Percentiles rank a stretch among this genome's conserved stretches.
phyloP scores from a whole-genome alignment of 2,888 invertebrate genomes.

The Perithous albicinctus region DNA sequence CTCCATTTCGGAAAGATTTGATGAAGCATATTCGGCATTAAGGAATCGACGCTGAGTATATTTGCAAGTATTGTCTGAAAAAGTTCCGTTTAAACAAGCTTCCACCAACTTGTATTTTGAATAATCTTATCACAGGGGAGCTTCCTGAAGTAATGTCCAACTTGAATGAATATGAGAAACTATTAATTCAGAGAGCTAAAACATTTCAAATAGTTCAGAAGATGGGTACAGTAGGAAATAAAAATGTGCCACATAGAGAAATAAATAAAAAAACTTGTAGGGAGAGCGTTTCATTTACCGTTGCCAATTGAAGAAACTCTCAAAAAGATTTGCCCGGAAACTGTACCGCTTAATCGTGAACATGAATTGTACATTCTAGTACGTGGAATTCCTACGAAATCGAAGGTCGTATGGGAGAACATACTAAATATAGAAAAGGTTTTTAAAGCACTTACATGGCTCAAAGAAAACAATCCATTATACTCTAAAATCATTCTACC shows the following conservation, averaged over 20 bases:
- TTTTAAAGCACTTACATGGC: slow-evolving; percentile 71
- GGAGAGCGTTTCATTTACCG: too few species aligned
- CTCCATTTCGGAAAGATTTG: slow-evolving; percentile 56
- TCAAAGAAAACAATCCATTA: slow-evolving; percentile 73
- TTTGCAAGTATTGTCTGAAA: slow-evolving; percentile 64
- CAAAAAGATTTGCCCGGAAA: slow-evolving; percentile 73
- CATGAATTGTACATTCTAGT: slow-evolving; percentile 77
- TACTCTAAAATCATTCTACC: slow-evolving; percentile 74
- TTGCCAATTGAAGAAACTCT: slow-evolving; percentile 75
- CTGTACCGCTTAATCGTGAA: slow-evolving; percentile 75
- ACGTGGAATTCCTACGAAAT: slow-evolving; percentile 75
- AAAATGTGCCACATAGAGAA: slow-evolving; percentile 71
- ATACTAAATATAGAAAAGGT: slow-evolving; percentile 75
- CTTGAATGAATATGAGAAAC: slow-evolving; percentile 75
- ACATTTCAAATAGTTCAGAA: slow-evolving; percentile 72
- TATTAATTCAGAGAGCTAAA: too few species aligned
- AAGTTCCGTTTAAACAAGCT: slow-evolving; percentile 69
- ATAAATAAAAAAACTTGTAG: slow-evolving; percentile 32
- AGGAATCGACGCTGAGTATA: slow-evolving; percentile 33
- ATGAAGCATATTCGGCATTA: slow-evolving; percentile 10
- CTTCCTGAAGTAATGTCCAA: slow-evolving; percentile 65
- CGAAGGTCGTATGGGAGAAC: too few species aligned
- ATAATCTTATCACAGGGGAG: slow-evolving; percentile 63
- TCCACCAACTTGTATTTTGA: slow-evolving; percentile 73
- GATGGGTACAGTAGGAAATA: slow-evolving; percentile 77